Percentiles rank a stretch among this genome's conserved stretches.
Conservation (phyloP, 1,140 invertebrate species). For the Drosophila pruinosa region DNA sequence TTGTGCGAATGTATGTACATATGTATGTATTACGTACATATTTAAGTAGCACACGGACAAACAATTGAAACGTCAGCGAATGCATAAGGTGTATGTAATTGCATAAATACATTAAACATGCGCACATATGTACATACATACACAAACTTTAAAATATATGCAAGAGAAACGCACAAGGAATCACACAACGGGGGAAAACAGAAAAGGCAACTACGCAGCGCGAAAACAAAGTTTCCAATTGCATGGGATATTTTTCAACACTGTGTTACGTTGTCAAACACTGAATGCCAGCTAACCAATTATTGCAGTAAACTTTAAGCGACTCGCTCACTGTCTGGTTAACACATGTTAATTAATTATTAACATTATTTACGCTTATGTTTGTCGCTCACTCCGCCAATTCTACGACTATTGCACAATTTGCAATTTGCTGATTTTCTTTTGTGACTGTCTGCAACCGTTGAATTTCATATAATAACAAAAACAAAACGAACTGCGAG, state of each 20-base stretch:
- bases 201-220: conserved; percentile 44
- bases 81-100: conserved; percentile 15
- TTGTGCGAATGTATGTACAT: conserved; percentile 3
- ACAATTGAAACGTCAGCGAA: conserved; percentile 14
- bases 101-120: conserved; percentile 11
- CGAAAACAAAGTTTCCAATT: conserved; percentile 49
- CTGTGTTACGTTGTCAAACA: conserved; percentile 18
- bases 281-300: conserved; percentile 40
- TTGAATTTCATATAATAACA: conserved; percentile 40
- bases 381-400: conserved; percentile 12
- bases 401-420: conserved; percentile 62
- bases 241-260: conserved; percentile 48
- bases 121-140: background rate
- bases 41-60: background rate
- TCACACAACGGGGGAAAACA: conserved; percentile 42
- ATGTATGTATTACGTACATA: conserved; percentile 3
- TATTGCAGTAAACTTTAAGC: conserved; percentile 13
- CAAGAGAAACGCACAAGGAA: conserved; percentile 4
- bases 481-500: conserved; percentile 43
- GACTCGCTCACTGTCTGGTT: background rate
- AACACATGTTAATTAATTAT: conserved; percentile 48
- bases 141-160: background rate
- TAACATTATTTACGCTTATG: conserved; percentile 13
- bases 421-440: conserved; percentile 30
- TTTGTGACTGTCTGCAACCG: conserved; percentile 20